Conservation (phyloP, 2,113 vertebrate genomes). For the Vulpes ferrilata region DNA sequence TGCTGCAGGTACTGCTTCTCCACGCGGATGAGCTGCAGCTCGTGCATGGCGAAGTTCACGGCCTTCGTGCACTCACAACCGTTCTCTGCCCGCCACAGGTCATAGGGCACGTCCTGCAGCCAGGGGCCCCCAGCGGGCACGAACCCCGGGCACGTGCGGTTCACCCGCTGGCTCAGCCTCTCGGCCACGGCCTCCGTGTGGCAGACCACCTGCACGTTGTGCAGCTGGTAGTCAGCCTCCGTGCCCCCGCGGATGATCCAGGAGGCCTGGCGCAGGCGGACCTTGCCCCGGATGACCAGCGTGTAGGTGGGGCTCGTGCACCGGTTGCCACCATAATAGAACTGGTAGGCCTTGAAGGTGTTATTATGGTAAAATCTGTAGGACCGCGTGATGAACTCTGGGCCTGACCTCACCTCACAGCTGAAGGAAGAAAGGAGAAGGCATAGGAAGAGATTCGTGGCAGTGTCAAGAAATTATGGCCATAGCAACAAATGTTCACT, state of each 20-base stretch:
- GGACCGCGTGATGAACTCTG: constrained; percentile 97
- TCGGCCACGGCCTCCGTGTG: constrained; percentile 90
- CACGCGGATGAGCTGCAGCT: constrained; percentile 96
- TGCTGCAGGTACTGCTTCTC: constrained; percentile 97
- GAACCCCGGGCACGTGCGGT: constrained; percentile 90
- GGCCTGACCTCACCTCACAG: constrained; percentile 97
- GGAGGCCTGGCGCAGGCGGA: constrained; percentile 95
- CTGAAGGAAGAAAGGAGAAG: constrained; percentile 83
- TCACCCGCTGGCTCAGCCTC: constrained; percentile 91
- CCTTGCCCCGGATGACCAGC: constrained; percentile 91
- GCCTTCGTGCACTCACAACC: constrained; percentile 92
- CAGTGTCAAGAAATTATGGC: neutral
- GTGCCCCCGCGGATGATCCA: constrained; percentile 98
- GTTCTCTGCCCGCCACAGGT: constrained; percentile 93
- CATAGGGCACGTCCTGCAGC: constrained; percentile 90
- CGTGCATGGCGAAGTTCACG: constrained; percentile 97
- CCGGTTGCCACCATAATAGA: constrained; percentile 92
- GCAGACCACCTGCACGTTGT: constrained; percentile 91
- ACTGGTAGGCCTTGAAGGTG: constrained; percentile 94
- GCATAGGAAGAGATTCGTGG: neutral
- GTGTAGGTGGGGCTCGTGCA: constrained; percentile 93
- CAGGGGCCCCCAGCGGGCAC: constrained; percentile 85
- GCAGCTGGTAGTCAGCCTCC: constrained; percentile 95
- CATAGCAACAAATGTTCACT: neutral
- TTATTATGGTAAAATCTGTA: constrained; percentile 96